Conservation (phyloP, 2,888 invertebrate genomes). For the Sepiola atlantica region DNA sequence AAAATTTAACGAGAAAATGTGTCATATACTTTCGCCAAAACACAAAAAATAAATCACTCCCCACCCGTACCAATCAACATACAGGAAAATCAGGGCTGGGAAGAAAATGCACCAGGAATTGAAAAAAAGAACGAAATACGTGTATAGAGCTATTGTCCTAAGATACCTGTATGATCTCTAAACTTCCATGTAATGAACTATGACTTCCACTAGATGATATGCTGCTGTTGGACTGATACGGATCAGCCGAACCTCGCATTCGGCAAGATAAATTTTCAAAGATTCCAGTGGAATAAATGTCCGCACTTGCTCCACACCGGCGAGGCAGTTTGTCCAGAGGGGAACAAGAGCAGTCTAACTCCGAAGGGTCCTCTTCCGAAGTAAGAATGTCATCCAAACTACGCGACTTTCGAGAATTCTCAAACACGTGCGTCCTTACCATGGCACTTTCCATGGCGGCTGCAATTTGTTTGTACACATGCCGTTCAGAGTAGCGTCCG, state of each 20-base stretch:
- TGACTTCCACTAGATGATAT: conserved; percentile 73
- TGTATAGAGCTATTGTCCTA: conserved; percentile 52
- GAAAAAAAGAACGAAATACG: not conserved
- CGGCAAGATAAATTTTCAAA: conserved; percentile 63
- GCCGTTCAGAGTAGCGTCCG: conserved; percentile 66
- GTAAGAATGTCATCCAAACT: conserved; percentile 73
- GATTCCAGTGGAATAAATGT: conserved; percentile 59
- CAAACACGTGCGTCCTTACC: conserved; percentile 64
- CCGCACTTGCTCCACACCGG: conserved; percentile 59
- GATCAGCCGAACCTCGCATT: conserved; percentile 65
- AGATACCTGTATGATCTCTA: conserved; percentile 73
- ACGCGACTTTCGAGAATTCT: conserved; percentile 70
- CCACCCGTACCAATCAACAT: not conserved
- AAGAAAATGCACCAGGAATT: not conserved
- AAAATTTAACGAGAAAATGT: too few relatives aligned
- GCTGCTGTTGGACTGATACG: conserved; percentile 71
- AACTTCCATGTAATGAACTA: conserved; percentile 70
- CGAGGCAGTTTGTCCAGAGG: conserved; percentile 59
- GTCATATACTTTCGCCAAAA: too few relatives aligned
- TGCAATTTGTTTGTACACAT: conserved; percentile 67
- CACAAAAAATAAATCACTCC: not conserved
- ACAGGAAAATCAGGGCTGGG: not conserved
- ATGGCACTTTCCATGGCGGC: conserved; percentile 70
- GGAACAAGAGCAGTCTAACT: conserved; percentile 58
- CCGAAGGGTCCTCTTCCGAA: conserved; percentile 62